Percentiles rank a stretch among this genome's conserved stretches.
Evolutionary conservation across 2,797 vertebrate species (phyloP).

Genomic region (Choloepus didactylus): DNA sequence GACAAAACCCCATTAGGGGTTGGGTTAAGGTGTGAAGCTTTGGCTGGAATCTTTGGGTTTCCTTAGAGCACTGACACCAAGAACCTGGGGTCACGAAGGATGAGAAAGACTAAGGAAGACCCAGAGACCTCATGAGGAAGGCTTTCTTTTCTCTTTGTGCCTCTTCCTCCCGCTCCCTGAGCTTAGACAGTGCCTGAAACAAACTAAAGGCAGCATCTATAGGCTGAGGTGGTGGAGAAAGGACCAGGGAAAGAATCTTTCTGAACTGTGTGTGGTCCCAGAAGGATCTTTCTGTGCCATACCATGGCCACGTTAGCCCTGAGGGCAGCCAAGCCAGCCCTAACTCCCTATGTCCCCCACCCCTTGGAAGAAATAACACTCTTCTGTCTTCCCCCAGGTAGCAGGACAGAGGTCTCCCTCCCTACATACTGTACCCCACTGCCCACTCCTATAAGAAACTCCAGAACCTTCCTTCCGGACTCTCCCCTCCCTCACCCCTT

Average conservation of each 20-base stretch:
- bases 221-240: background rate
- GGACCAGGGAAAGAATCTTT: background rate
- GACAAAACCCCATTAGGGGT: background rate
- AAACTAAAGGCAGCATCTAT: background rate
- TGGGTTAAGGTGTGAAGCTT: conserved; percentile 40
- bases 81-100: background rate
- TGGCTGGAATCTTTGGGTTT: background rate
- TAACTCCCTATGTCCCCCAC: conserved; percentile 14
- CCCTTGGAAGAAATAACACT: conserved; percentile 54
- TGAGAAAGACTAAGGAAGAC: background rate
- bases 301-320: conserved; percentile 70
- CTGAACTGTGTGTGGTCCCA: conserved; percentile 12
- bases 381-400: background rate
- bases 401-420: conserved; percentile 2
- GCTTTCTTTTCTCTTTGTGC: background rate
- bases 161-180: background rate
- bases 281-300: conserved; percentile 83
- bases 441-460: background rate
- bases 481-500: background rate
- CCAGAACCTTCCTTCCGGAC: conserved; percentile 7
- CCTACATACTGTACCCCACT: conserved; percentile 9
- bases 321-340: conserved; percentile 80
- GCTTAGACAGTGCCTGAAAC: background rate
- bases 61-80: background rate
- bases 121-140: background rate